Evolutionary conservation across 2,888 invertebrate species (phyloP), one percentile per base, ranked within the genome.

Genomic region (Chorisops tibialis): DNA sequence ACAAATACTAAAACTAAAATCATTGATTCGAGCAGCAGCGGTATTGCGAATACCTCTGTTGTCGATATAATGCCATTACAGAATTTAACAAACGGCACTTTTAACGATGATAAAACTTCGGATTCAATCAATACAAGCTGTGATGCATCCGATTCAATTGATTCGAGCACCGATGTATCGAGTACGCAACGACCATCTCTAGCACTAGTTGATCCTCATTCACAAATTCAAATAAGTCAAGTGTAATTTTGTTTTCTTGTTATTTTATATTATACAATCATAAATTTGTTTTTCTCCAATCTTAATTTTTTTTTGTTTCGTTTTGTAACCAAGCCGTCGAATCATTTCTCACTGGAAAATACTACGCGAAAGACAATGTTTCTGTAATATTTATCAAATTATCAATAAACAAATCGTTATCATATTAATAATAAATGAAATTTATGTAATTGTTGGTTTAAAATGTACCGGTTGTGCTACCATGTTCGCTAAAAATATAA

Each of bases 1-100:
- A n/a, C 62, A 38, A 43, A 48, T 39, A 49, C 60, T 9, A 64
- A 64, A 60, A 35, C 54, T 1, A 64, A 63, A 61, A 52, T 62
- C 16, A 35, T 50, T 37, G 50, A 50, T 35, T 50, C 50, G n/a
- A 37, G 45, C 3, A 24, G 43, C 4, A 59, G 35, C 16, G 35
- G 45, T 35, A 37, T 50, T n/a, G 19, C 62, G 30, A 52, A 43
- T 48, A 11, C 43, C n/a, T n/a, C 37, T 5, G 30, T 47, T 9
- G 30, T 45, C 14, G 77, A 77, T 63, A 68, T 74, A 67, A 63
- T 76, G 63, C 75, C 77, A 21, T 69, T 77, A 70, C 74, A 77
- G 66, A 68, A 72, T 62, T 65, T 75, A 56, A 69, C 72, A n/a
- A 75, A 76, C 67, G 73, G 74, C 9, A 73, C 70, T 65, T 73